Evolutionary conservation across 1,140 invertebrate species (phyloP).

Genomic region (Drosophila athabasca): DNA sequence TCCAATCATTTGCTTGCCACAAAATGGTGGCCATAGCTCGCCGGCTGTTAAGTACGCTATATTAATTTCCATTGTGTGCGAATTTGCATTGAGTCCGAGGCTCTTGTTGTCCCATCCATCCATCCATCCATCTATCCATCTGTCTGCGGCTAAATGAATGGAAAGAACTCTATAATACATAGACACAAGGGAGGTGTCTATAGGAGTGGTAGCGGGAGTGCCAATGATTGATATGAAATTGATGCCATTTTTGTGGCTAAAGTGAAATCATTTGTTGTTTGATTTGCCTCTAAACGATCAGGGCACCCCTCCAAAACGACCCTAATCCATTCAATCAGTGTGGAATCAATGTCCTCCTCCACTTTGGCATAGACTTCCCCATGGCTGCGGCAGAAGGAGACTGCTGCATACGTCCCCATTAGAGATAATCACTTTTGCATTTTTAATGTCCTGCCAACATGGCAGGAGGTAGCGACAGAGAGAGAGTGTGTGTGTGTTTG

Average conservation of each 20-base stretch:
- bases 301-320: too few relatives aligned
- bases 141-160: conserved; percentile 59
- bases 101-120: conserved; percentile 6
- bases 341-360: conserved; percentile 4
- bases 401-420: conserved; percentile 59
- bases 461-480: background rate
- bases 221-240: conserved; percentile 28
- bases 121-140: conserved; percentile 22
- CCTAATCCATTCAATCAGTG: conserved; percentile 51
- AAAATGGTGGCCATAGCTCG: conserved; percentile 36
- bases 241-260: conserved; percentile 34
- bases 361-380: too few relatives aligned
- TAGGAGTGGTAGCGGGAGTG: background rate
- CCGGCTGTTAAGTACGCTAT: conserved; percentile 72
- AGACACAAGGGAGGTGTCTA: too few relatives aligned
- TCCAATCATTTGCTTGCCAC: conserved; percentile 46
- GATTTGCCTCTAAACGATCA: conserved; percentile 3
- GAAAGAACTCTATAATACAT: background rate
- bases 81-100: conserved; percentile 28
- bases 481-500: too few relatives aligned
- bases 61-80: conserved; percentile 71
- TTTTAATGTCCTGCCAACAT: conserved; percentile 50
- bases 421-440: conserved; percentile 75
- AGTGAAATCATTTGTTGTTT: conserved; percentile 37
- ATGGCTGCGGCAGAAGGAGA: background rate